phyloP scores from a whole-genome alignment of 1,140 invertebrate genomes.

The Ceratitis capitata region DNA sequence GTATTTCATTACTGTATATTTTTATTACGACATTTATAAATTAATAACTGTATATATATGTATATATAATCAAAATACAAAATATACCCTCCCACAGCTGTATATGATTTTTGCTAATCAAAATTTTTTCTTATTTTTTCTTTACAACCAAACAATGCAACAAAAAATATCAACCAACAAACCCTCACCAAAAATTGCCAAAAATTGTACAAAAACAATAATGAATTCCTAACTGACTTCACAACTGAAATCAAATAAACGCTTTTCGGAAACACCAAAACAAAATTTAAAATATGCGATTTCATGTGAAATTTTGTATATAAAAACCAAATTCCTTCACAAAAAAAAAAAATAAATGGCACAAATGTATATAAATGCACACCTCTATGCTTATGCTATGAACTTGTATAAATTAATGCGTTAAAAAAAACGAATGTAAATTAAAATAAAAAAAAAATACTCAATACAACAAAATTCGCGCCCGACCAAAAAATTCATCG shows the following conservation, averaged over 20 bases:
- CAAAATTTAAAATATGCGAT: conserved; percentile 32
- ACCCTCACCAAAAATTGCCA: background rate
- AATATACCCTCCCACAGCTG: background rate
- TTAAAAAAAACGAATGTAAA: too few species aligned
- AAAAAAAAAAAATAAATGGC: background rate
- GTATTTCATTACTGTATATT: background rate
- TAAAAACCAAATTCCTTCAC: background rate
- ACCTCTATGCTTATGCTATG: conserved; percentile 33
- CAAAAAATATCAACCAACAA: conserved; percentile 16
- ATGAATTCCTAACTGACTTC: background rate
- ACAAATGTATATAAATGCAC: conserved; percentile 42
- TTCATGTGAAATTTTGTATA: conserved; percentile 29
- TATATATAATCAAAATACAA: background rate
- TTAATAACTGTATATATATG: background rate
- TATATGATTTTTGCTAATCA: background rate
- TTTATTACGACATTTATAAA: background rate
- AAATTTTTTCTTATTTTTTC: conserved; percentile 28
- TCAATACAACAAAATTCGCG: background rate
- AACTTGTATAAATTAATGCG: background rate
- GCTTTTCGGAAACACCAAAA: background rate
- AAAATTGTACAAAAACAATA: background rate
- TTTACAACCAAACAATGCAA: background rate
- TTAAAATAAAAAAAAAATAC: conserved; percentile 25
- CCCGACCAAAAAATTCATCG: background rate
- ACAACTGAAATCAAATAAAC: conserved; percentile 6